These are phyloP conservation scores for Cyanoderma ruficeps DNA, from an alignment of 2,113 vertebrate genomes.

Conservation along the genomic window DNA sequence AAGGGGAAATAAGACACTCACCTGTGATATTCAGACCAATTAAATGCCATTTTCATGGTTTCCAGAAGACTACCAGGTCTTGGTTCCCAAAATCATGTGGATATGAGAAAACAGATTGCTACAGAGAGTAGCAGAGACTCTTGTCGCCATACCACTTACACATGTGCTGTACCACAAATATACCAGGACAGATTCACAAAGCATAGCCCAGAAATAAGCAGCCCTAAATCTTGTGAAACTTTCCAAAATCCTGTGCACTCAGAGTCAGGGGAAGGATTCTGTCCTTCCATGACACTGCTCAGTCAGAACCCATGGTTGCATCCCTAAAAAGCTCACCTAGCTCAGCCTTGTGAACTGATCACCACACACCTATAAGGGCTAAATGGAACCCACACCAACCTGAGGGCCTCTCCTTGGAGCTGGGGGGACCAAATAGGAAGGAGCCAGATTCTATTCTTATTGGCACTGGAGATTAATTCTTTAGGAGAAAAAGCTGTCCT, in stretches of 20 bases:
- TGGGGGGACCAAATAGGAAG: background rate
- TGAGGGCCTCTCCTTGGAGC: background rate
- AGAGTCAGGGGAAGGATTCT: background rate
- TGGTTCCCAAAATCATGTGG: background rate
- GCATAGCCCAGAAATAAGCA: background rate
- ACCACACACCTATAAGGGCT: fast-evolving
- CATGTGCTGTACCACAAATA: background rate
- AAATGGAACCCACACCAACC: background rate
- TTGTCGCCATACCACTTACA: background rate
- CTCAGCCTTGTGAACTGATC: background rate
- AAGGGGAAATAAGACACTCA: background rate
- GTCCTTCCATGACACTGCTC: background rate
- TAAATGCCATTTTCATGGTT: background rate
- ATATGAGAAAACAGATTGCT: background rate
- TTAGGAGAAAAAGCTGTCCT: background rate
- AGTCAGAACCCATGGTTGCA: background rate
- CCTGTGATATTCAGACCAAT: background rate
- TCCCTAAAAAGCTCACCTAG: background rate
- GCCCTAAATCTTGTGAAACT: background rate
- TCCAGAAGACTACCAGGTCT: background rate
- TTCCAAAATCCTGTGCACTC: background rate
- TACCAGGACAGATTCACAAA: background rate
- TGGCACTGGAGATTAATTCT: background rate
- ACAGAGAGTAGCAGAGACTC: background rate
- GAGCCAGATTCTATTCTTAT: background rate